Evolutionary conservation across 2,797 vertebrate genomes (phyloP).

Genomic region (Hirundo rustica): DNA sequence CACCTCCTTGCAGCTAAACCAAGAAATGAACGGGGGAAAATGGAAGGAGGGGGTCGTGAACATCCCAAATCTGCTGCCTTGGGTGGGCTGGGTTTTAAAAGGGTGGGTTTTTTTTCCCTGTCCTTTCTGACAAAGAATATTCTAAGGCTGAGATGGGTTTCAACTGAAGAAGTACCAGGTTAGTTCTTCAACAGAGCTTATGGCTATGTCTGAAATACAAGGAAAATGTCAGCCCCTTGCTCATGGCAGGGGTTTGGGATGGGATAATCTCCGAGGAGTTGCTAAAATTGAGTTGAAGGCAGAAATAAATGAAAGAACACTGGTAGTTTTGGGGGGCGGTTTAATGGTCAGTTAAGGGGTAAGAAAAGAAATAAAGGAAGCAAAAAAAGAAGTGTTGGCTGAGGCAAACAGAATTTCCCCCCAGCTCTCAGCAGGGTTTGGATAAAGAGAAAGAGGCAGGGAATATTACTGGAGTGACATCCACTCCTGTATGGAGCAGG

Average conservation of each 20-base stretch:
- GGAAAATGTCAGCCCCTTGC: not conserved
- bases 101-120: not conserved
- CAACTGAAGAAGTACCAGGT: not conserved
- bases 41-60: not conserved
- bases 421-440: not conserved
- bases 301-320: not conserved
- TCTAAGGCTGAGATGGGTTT: not conserved
- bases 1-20: not conserved
- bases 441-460: not conserved
- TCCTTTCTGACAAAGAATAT: not conserved
- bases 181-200: not conserved
- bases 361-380: not conserved
- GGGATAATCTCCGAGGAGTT: not conserved
- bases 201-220: not conserved
- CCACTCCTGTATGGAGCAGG: not conserved
- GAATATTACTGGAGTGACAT: not conserved
- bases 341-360: not conserved
- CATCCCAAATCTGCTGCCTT: not conserved
- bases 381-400: not conserved
- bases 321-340: not conserved
- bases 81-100: not conserved
- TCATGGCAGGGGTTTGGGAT: not conserved
- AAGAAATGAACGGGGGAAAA: slow-evolving; percentile 12
- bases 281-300: not conserved
- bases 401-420: not conserved